phyloP scores from a whole-genome alignment of 2,888 invertebrate genomes.

The Agonopterix heracliana region DNA sequence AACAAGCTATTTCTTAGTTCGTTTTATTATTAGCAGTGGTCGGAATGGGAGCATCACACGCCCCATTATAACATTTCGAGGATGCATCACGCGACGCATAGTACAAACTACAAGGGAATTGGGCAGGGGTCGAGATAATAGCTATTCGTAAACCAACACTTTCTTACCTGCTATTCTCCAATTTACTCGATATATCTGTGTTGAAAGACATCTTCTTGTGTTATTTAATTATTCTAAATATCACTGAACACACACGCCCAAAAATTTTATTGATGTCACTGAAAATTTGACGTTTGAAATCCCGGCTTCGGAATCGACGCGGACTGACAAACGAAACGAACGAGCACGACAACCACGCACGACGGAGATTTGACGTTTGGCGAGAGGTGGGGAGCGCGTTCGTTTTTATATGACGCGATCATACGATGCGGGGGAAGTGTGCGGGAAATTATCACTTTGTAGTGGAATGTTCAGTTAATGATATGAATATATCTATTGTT shows the following conservation, averaged over 20 bases:
- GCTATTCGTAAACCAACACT: conserved; percentile 29
- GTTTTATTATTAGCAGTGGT: conserved; percentile 4
- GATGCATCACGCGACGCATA: conserved; percentile 34
- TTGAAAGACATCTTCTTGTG: conserved; percentile 72
- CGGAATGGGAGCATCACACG: conserved; percentile 9
- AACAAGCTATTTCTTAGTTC: conserved; percentile 2
- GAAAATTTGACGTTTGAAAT: conserved; percentile 47
- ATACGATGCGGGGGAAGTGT: conserved; percentile 66
- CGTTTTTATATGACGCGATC: conserved; percentile 69
- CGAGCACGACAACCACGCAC: conserved; percentile 36
- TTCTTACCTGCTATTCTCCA: conserved; percentile 74
- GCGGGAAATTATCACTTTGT: conserved; percentile 49
- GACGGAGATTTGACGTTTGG: conserved; percentile 60
- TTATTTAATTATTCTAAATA: conserved; percentile 65
- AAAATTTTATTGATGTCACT: conserved; percentile 50
- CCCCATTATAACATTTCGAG: conserved; percentile 16
- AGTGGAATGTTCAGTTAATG: conserved; percentile 28
- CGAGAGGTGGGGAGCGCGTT: conserved; percentile 58
- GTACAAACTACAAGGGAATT: conserved; percentile 24
- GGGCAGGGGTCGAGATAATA: conserved; percentile 25
- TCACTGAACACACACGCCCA: conserved; percentile 71
- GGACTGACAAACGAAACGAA: conserved; percentile 33
- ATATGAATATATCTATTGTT: conserved; percentile 9
- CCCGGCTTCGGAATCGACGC: conserved; percentile 55
- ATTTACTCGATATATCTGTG: conserved; percentile 65